Evolutionary conservation across 2,113 vertebrate genomes (phyloP), one percentile per base, ranked within the genome.

Genomic region (Ictalurus furcatus): DNA sequence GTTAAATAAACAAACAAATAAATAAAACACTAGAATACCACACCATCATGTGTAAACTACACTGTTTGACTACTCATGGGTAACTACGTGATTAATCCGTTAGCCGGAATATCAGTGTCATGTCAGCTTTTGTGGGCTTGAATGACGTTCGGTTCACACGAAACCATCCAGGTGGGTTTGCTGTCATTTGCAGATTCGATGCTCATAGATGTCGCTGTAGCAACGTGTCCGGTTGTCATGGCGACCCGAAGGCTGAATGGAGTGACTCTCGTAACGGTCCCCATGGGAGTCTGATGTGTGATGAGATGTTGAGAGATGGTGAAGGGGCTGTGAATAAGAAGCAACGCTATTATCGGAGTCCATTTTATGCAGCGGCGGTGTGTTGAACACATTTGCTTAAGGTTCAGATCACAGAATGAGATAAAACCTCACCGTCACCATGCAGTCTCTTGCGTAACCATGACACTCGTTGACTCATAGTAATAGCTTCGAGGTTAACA

Each of bases 171-270:
- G 84, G 30, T 37, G 84, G 48, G 21, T 48, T 73, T 61, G 3
- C 40, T 63, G 44, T 88, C 65, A 34, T 56, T 79, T 86, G 48
- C 61, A 13, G 40, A 28, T 76, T 16, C 76, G 80, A 89, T 85
- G 90, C 91, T 87, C 81, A 71, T 83, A 89, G 92, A 52, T 74
- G 69, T 86, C 54, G 92, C 91, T 92, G 91, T 89, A 86, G 93
- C 91, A 92, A 88, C 89, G 48, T 3, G 95, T 97, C 94, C 9
- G 7, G 56, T 61, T 25, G 92, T 96, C 92, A 96, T 96, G 96
- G 95, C 88, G 92, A 95, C 93, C 84, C 30, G 93, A 91, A 92
- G 89, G 90, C 92, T 56, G 85, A 86, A 92, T 94, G 92, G 92
- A 94, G 92, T 96, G 89, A 91, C 94, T 94, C 93, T 92, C 92